phyloP scores from a whole-genome alignment of 2,888 invertebrate species.

The Drosophila incognita region DNA sequence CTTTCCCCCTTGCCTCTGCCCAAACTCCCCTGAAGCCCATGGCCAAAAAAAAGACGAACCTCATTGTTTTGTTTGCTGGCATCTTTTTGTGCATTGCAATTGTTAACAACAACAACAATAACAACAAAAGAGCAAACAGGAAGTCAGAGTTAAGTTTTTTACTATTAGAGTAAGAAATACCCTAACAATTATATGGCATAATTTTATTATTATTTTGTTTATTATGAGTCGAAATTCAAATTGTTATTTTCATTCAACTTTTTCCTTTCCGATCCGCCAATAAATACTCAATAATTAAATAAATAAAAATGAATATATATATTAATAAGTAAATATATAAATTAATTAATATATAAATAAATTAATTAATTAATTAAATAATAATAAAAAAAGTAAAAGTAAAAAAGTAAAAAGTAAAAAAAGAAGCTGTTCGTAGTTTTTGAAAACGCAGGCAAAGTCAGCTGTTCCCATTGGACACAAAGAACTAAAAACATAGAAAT shows the following conservation, averaged over 20 bases:
- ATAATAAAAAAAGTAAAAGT: too few relatives aligned
- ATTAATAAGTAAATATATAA: not conserved
- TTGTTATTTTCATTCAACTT: not conserved
- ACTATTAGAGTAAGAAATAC: slow-evolving; percentile 1
- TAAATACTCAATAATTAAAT: not conserved
- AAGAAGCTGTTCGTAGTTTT: too few relatives aligned
- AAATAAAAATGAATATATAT: not conserved
- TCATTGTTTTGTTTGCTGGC: slow-evolving; percentile 43
- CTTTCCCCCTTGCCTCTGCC: not conserved
- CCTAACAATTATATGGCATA: not conserved
- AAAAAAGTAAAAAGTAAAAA: too few relatives aligned
- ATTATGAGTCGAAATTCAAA: too few relatives aligned
- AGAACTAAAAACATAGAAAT: too few relatives aligned
- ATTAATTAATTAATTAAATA: too few relatives aligned
- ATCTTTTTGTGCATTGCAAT: slow-evolving; percentile 64
- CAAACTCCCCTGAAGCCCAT: not conserved
- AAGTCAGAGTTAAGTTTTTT: not conserved
- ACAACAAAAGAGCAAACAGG: slow-evolving; percentile 10
- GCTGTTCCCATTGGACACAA: too few relatives aligned
- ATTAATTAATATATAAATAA: too few relatives aligned
- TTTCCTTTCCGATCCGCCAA: too few relatives aligned
- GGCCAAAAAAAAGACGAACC: slow-evolving; percentile 3
- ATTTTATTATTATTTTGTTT: too few relatives aligned
- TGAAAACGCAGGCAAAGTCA: too few relatives aligned
- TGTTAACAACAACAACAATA: slow-evolving; percentile 56